A percentile compares a stretch with the other conserved stretches of the same genome.
These are phyloP conservation scores for Epinephelus lanceolatus DNA, from an alignment of 2,113 vertebrate genomes.

Conservation along the genomic window DNA sequence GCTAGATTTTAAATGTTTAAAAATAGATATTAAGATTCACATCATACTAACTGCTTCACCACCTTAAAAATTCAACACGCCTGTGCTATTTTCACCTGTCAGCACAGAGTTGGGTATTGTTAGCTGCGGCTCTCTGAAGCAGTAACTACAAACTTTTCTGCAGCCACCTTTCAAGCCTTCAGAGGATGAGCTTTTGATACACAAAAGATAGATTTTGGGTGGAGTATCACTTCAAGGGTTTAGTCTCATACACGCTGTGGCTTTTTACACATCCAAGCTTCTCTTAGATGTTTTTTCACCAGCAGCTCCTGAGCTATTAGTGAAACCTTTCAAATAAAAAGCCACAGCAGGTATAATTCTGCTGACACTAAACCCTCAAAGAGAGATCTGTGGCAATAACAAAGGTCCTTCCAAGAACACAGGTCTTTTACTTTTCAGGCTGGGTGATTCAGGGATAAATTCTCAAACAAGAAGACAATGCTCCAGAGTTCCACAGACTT, in stretches of 20 bases:
- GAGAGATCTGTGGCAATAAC: slow-evolving; percentile 5
- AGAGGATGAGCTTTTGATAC: slow-evolving; percentile 3
- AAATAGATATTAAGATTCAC: slow-evolving; percentile 8
- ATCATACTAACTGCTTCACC: not conserved
- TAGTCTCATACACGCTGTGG: not conserved
- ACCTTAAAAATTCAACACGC: not conserved
- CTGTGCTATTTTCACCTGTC: slow-evolving; percentile 22
- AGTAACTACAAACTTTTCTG: slow-evolving; percentile 30
- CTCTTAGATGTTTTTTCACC: slow-evolving; percentile 37
- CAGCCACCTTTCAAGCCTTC: slow-evolving; percentile 36
- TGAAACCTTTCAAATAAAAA: slow-evolving; percentile 29
- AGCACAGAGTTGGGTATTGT: slow-evolving; percentile 4
- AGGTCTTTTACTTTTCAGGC: slow-evolving; percentile 1
- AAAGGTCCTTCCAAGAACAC: slow-evolving; percentile 30
- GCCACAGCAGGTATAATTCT: slow-evolving; percentile 17
- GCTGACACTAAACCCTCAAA: slow-evolving; percentile 27
- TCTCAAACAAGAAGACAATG: slow-evolving; percentile 4
- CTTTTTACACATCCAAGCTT: slow-evolving; percentile 29
- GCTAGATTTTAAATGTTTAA: not conserved
- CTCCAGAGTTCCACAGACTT: not conserved
- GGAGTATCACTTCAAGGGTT: slow-evolving; percentile 30
- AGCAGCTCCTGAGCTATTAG: slow-evolving; percentile 21
- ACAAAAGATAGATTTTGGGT: not conserved
- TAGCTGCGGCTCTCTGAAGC: slow-evolving; percentile 34
- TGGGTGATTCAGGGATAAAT: slow-evolving; percentile 8